Base-by-base conservation (phyloP, 1,140 invertebrate genomes). In the Aethina tumida region DNA sequence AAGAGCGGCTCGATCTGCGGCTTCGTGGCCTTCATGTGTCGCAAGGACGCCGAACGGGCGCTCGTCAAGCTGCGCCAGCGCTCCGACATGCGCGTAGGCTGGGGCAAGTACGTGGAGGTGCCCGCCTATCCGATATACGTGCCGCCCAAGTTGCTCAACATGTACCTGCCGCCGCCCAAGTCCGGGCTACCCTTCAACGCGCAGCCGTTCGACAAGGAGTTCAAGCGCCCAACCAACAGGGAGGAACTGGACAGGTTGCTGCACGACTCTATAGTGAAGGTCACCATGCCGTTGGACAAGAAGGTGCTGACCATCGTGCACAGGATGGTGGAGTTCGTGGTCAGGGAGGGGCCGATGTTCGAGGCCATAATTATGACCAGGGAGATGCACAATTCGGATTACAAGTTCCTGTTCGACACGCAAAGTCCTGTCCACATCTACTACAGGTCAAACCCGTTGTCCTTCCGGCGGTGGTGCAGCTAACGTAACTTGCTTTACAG, bases 301-400 rank as follows among this genome's bases (percentile, higher is more conserved):
- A 56, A 50, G 37, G 17, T 51, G 37, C 44, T 99, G 20, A 81
- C 81, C 69, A 69, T 96, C 38, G 97, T 99, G 56, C 93, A 99
- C 72, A 84, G 95, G 56, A 97, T 95, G 81, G 84, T 99, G 33
- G 97, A 99, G 68, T 99, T 97, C 74, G 93, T 99, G 33, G 87
- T 98, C 42, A 75, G 92, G 39, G 94, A 99, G 68, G 97, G 97
- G 8, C 94, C 95, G 0, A 84, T 96, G 81, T 99, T 99, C 68
- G 97, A 99, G 67, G 94, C 95, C 3, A 87, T 97, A 74, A 90
- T 99, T 32, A 99, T 99, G 93, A 94, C 93, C 61, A 78, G 84
- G 52, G 96, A 99, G 72, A 71, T 94, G 24, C 88, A 81, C 59
- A 99, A 99, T 72, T 91, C 92, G 0, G 78, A 84, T 64, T 98